phyloP scores from a whole-genome alignment of 2,113 vertebrate species.

The Hyaena hyaena region DNA sequence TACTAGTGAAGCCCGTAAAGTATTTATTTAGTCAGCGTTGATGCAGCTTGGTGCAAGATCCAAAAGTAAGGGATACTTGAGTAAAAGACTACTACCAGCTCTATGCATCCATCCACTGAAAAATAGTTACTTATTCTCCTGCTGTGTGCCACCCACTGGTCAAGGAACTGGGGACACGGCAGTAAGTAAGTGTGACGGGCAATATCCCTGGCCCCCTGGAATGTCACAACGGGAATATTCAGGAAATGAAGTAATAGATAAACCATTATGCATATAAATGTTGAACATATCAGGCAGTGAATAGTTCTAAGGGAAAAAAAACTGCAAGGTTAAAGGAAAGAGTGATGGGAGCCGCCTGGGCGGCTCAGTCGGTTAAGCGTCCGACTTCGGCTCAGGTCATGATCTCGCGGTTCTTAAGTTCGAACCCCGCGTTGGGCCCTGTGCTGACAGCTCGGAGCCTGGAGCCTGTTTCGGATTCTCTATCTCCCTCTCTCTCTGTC shows the following conservation, averaged over 20 bases:
- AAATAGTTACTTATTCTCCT: neutral
- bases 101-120: neutral
- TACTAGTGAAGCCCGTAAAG: neutral
- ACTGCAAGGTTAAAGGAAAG: too few species aligned
- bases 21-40: neutral
- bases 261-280: neutral
- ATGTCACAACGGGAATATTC: neutral
- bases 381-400: too few species aligned
- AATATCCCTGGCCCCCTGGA: neutral
- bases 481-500: too few species aligned
- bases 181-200: neutral
- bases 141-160: accelerated
- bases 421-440: too few species aligned
- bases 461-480: too few species aligned
- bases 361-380: too few species aligned
- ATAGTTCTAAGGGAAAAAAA: neutral
- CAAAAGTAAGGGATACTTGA: neutral
- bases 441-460: too few species aligned
- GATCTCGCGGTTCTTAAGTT: too few species aligned
- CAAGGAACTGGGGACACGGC: neutral
- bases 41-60: neutral
- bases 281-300: neutral
- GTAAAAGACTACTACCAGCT: neutral
- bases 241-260: neutral
- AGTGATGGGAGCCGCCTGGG: neutral